Base-by-base conservation (phyloP, 2,113 vertebrate species). In the Aramus guarauna region DNA sequence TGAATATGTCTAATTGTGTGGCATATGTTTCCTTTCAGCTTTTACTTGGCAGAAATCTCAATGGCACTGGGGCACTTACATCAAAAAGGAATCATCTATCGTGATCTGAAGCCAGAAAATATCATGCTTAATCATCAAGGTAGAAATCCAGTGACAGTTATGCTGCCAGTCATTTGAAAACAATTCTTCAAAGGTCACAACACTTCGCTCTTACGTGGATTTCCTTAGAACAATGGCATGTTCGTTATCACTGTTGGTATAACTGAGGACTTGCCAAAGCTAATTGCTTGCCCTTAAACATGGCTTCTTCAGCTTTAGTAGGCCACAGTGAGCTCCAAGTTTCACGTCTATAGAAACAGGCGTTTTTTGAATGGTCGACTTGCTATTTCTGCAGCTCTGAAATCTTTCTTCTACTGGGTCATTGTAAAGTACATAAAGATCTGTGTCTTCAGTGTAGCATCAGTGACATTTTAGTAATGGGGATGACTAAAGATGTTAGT, bases 101-200 rank as follows among this genome's bases (percentile, higher is more conserved):
- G 99, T 98, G 99, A 99, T 97, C 98, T 99, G 91, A 99, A 99
- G 97, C 99, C 99, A 80, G 99, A 99, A 98, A 99, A 99, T 98
- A 99, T 99, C 98, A 99, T 99, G 99, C 99, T 99, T 86, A 99
- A 99, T 98, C 99, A 98, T 97, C 99, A 99, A 98, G 99, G 99
- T 96, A 97, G 93, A 97, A 55, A 92, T 85, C 86, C 17, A 58
- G 45, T 85, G 90, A 93, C 76, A 96, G 72, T 96, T 97, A 78
- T 47, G 8, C 93, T 97, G 81, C 93, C 95, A 94, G 60, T 74
- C 72, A 73, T 85, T 77, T 73, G 96, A 68, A 96, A 96, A 83
- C 74, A 88, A 7, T 95, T 76, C 89, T 79, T 71, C n/a, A 85
- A 27, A 97, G 91, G 80, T 92, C 90, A 83, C 67, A 88, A 11